Evolutionary conservation across 35 echinoderm and acorn worm genomes (phyloP).

Genomic region (Eucidaris tribuloides): DNA sequence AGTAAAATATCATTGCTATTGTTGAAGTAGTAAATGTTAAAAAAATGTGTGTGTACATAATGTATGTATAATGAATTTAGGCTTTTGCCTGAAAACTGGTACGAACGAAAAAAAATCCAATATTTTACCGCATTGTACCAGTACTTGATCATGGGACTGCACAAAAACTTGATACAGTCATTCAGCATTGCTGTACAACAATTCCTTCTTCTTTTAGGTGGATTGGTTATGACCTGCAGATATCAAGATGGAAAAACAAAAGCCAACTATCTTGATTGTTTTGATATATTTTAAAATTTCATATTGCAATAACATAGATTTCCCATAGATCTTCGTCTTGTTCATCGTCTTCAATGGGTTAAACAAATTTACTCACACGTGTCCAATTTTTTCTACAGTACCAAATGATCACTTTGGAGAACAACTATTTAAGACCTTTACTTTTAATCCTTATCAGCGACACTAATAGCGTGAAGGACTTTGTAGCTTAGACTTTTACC

Average conservation of each 20-base stretch:
- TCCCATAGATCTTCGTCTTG: background rate
- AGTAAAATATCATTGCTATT: background rate
- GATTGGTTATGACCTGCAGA: background rate
- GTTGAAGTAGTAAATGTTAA: background rate
- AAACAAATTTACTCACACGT: background rate
- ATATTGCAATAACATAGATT: background rate
- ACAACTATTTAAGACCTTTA: too few species aligned
- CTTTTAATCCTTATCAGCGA: too few species aligned
- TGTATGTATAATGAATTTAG: background rate
- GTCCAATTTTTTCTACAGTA: too few species aligned
- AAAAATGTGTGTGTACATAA: background rate
- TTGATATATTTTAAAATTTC: background rate
- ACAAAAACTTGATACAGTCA: background rate
- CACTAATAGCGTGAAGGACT: too few species aligned
- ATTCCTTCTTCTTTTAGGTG: background rate
- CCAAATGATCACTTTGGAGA: too few species aligned
- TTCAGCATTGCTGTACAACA: background rate
- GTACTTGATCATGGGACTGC: background rate
- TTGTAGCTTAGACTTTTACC: too few species aligned
- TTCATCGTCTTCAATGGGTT: background rate
- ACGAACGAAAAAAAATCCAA: background rate
- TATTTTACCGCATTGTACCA: background rate
- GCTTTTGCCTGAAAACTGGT: too few species aligned
- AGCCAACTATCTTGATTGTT: background rate
- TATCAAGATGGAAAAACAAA: background rate